phyloP scores from a whole-genome alignment of 2,888 invertebrate genomes.

The Poecilobothrus nobilitatus region DNA sequence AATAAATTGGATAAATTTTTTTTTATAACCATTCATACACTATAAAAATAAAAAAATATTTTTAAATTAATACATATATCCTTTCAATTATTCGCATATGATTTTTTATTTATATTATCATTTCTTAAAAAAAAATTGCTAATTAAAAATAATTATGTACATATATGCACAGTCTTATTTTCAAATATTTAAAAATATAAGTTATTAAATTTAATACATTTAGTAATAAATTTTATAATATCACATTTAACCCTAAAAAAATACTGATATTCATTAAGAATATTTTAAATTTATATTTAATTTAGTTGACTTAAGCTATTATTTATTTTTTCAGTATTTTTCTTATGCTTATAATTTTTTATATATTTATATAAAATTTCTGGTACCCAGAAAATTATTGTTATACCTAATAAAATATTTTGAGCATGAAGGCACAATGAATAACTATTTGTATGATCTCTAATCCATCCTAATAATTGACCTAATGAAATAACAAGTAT shows the following conservation, averaged over 20 bases:
- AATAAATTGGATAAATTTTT: too few species aligned
- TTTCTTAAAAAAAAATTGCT: neutral
- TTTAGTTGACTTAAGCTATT: neutral
- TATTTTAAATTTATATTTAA: neutral
- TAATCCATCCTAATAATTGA: conserved; percentile 55
- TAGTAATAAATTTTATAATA: neutral
- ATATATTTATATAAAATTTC: conserved; percentile 48
- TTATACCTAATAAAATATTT: conserved; percentile 48
- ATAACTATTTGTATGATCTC: conserved; percentile 58
- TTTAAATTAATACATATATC: too few species aligned
- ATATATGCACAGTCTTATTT: neutral
- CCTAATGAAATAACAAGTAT: conserved; percentile 58
- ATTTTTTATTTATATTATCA: too few species aligned
- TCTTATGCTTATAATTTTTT: conserved; percentile 27
- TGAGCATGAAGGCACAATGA: conserved; percentile 55
- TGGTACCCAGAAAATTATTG: conserved; percentile 52
- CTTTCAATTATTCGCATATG: too few species aligned
- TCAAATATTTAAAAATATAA: neutral
- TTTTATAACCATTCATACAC: too few species aligned
- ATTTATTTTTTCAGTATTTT: neutral
- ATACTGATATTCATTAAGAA: neutral
- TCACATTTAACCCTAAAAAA: neutral
- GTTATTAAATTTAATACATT: neutral
- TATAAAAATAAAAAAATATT: too few species aligned
- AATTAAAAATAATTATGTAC: neutral